Base-by-base conservation (phyloP, 2,797 vertebrate genomes). In the Geotrypetes seraphini region DNA sequence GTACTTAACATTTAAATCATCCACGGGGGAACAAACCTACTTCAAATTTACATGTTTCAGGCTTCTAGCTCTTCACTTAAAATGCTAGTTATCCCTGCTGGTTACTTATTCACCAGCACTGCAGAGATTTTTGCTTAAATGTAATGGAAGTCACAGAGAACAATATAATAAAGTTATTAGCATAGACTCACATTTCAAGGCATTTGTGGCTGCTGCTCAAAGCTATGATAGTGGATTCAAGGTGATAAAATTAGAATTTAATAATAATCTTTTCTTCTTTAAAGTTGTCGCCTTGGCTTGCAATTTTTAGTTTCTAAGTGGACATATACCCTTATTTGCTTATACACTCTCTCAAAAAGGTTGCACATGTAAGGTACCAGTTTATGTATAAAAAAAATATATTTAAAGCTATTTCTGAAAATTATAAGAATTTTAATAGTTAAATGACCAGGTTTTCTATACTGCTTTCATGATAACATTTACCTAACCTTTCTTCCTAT, bases 1-100 rank as follows among this genome's bases (percentile, higher is more conserved):
- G 25, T 64, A 78, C 71, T 88, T 88, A 78, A 79, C 79, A 85
- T 81, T 86, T 69, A 78, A 73, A 85, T 86, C 61, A 71, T 82
- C 75, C 60, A 63, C 73, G 53, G 29, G 69, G 64, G 75, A 77
- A 60, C 47, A 55, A 75, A 66, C 56, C 64, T 66, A 68, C 71
- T 71, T 66, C 45, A 43, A 70, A 85, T 78, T 72, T 68, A 74
- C 78, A 74, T 67, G 57, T 62, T 80, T 70, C 63, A 49, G 43
- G 63, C 60, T 73, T 60, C 51, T 37, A 55, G 54, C 59, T 53
- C 68, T 63, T 64, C 52, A 28, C 56, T 73, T 62, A 46, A 59
- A 69, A 63, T 32, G 57, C 59, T 48, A 38, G 39, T 50, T 66
- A 50, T 38, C 47, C 61, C 12, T 20, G 51, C 51, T 52, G 64